Conservation (phyloP, 2,888 invertebrate species). For the Pandemis cinnamomeana region DNA sequence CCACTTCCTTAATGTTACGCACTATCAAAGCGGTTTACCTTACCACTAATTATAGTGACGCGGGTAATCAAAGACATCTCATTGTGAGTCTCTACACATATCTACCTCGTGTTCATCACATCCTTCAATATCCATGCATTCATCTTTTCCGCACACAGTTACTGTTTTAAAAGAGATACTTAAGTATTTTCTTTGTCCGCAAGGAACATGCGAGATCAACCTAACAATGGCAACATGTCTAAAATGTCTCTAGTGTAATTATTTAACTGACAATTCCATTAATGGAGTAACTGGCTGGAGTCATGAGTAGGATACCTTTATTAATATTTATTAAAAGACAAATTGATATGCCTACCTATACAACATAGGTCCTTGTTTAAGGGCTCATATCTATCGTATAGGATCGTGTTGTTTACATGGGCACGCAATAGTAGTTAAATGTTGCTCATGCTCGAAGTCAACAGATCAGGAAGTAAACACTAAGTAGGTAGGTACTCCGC, state of each 20-base stretch:
- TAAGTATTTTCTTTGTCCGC: too few relatives aligned
- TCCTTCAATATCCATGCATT: too few relatives aligned
- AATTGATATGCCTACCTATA: background rate
- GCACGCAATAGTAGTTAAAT: conserved; percentile 42
- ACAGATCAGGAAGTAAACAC: conserved; percentile 30
- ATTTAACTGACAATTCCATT: too few relatives aligned
- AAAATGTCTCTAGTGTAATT: too few relatives aligned
- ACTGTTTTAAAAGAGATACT: too few relatives aligned
- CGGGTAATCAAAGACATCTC: conserved; percentile 6
- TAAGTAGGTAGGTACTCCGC: conserved; percentile 1
- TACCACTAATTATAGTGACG: conserved; percentile 17
- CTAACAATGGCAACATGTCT: too few relatives aligned
- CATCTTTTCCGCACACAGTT: too few relatives aligned
- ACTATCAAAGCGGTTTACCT: conserved; percentile 23
- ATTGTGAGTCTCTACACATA: conserved; percentile 6
- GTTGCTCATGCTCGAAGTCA: conserved; percentile 40
- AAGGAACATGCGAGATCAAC: too few relatives aligned
- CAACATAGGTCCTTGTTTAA: conserved; percentile 9
- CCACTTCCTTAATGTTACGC: conserved; percentile 20
- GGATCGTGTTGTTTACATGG: conserved; percentile 11
- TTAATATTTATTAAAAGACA: background rate
- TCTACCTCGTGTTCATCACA: too few relatives aligned
- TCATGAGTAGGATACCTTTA: too few relatives aligned
- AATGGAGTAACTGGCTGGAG: too few relatives aligned
- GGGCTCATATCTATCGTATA: background rate